These are phyloP conservation scores for Tympanuchus pallidicinctus DNA, from an alignment of 2,113 vertebrate genomes.

Conservation along the genomic window DNA sequence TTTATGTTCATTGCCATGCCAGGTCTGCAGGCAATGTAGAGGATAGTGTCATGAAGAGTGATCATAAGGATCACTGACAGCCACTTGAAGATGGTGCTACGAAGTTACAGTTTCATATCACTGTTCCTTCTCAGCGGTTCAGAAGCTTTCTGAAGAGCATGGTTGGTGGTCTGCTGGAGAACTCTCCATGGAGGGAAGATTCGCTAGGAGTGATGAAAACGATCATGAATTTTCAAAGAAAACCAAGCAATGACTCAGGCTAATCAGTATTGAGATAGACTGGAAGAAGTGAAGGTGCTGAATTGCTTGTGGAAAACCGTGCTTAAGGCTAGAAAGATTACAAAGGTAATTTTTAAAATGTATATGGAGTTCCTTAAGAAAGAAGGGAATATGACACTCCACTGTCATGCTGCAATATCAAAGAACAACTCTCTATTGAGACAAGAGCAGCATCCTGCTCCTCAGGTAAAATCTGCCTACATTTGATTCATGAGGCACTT, in stretches of 20 bases:
- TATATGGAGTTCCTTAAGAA: neutral
- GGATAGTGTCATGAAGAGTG: neutral
- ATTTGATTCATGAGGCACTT: neutral
- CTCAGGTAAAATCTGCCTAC: neutral
- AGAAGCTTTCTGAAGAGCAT: neutral
- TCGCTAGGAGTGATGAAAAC: neutral
- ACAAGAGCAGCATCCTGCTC: neutral
- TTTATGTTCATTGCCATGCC: neutral
- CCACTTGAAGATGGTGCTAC: neutral
- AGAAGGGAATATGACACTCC: neutral
- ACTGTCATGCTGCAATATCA: accelerated
- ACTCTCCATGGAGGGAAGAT: neutral
- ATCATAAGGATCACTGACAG: neutral
- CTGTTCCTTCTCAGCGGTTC: neutral
- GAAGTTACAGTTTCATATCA: neutral
- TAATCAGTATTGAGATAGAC: neutral
- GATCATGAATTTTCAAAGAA: neutral
- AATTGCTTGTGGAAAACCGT: neutral
- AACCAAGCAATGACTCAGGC: neutral
- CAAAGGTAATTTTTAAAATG: neutral
- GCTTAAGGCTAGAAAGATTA: neutral
- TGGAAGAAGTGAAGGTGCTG: neutral
- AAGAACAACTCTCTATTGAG: neutral
- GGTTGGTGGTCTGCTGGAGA: neutral
- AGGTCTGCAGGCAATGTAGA: neutral